Evolutionary conservation across 2,797 vertebrate species (phyloP), one percentile per base, ranked within the genome.

Genomic region (Acipenser oxyrinchus): DNA sequence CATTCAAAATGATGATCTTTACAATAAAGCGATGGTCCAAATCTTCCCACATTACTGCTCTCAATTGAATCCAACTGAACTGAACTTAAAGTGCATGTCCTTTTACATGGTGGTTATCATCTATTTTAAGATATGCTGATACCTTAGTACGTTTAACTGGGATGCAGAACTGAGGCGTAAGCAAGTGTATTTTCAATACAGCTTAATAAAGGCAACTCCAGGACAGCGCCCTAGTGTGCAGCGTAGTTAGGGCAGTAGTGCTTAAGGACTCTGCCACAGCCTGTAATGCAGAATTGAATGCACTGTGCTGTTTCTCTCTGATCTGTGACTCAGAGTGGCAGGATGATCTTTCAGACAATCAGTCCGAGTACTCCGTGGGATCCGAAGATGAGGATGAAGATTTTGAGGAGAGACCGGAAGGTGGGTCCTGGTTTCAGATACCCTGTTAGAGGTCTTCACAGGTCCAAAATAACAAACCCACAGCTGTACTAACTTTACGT

Each of bases 331-430:
- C 91, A 99, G 96, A 99, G 77, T 99, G 96, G 96, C 95, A 95
- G 79, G 95, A 96, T 0, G 94, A 98, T 84, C 93, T 99, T 76
- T 99, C 96, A 49, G 96, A 99, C 85, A 99, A 99, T 88, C 97
- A 99, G 80, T 99, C 97, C 0, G 96, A 99, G 78, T 99, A 99
- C 76, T 99, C 97, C 51, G 92, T 98, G 18, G 97, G 95, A 78
- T 99, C 96, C 0, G 97, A 99, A 86, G 96, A 99, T 4, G 96
- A 99, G 85, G 97, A 99, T 51, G 97, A 99, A 87, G 96, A 99
- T 78, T 99, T 99, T 69, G 96, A 99, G 77, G 96, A 99, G 79
- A 90, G 94, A 66, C 94, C 95, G 0, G 96, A 99, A 90, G 96
- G 96, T 89, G 71, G 11, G 77, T 62, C 23, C 23, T 37, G 23